phyloP scores from a whole-genome alignment of 2,113 vertebrate genomes.

The Cacatua alba region DNA sequence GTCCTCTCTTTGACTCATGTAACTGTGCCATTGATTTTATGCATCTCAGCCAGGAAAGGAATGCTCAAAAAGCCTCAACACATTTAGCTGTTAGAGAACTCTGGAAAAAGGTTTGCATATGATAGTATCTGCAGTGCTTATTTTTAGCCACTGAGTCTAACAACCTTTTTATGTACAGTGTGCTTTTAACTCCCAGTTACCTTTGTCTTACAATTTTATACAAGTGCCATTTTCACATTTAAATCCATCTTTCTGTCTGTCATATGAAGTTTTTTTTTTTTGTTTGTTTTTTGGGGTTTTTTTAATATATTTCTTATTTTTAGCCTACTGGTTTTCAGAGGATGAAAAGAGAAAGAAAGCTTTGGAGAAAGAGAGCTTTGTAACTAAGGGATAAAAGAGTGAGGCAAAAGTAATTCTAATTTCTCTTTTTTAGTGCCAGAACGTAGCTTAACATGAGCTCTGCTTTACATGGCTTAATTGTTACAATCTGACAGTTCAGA shows the following conservation, averaged over 20 bases:
- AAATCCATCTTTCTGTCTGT: neutral
- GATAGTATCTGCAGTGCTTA: neutral
- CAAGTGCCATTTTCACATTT: neutral
- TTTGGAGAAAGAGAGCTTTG: neutral
- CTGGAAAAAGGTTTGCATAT: neutral
- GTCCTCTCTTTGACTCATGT: neutral
- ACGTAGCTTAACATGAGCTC: neutral
- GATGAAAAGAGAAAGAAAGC: neutral
- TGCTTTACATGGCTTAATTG: neutral
- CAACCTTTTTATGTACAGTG: rapidly evolving
- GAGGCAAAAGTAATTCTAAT: neutral
- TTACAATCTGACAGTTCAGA: neutral
- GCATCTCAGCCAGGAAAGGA: neutral
- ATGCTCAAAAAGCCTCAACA: neutral
- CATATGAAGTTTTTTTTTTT: neutral
- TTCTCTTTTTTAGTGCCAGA: neutral
- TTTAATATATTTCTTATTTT: neutral
- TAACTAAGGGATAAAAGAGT: neutral
- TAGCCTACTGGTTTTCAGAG: neutral
- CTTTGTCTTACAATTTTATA: neutral
- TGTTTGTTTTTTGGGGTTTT: neutral
- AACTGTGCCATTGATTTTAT: neutral
- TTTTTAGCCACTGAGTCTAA: neutral
- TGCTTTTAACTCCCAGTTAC: neutral
- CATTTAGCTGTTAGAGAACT: neutral